phyloP scores from a whole-genome alignment of 2,888 invertebrate species.

The Xestia c-nigrum region DNA sequence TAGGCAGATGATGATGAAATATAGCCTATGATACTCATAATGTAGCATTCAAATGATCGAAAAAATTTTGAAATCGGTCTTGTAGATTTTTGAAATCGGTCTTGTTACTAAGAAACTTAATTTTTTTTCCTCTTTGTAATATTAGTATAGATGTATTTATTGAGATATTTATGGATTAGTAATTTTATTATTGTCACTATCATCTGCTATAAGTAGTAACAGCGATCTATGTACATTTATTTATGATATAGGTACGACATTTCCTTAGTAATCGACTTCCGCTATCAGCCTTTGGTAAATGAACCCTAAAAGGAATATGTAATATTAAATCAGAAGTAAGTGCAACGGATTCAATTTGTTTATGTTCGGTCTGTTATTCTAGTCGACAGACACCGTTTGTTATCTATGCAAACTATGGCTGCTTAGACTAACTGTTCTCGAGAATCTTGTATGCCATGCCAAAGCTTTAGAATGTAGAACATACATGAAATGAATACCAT shows the following conservation, averaged over 20 bases:
- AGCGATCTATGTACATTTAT: neutral
- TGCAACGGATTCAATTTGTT: constrained; percentile 30
- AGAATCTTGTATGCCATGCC: constrained; percentile 45
- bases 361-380: constrained; percentile 51
- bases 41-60: no score
- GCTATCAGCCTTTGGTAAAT: neutral
- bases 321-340: constrained; percentile 25
- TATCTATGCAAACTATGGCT: constrained; percentile 51
- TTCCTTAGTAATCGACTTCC: neutral
- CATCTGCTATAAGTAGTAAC: neutral
- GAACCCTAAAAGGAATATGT: constrained; percentile 1
- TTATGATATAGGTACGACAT: neutral
- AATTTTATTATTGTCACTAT: neutral
- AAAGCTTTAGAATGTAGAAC: constrained; percentile 35
- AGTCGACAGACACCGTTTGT: constrained; percentile 38
- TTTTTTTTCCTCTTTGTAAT: no score
- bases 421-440: constrained; percentile 46
- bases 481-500: constrained; percentile 3
- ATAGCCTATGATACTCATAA: no score
- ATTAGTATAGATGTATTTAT: no score
- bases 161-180: no score
- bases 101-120: no score
- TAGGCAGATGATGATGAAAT: no score
- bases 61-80: no score
- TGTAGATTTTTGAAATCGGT: no score